Conservation (phyloP, 2,113 vertebrate genomes). For the Cromileptes altivelis region DNA sequence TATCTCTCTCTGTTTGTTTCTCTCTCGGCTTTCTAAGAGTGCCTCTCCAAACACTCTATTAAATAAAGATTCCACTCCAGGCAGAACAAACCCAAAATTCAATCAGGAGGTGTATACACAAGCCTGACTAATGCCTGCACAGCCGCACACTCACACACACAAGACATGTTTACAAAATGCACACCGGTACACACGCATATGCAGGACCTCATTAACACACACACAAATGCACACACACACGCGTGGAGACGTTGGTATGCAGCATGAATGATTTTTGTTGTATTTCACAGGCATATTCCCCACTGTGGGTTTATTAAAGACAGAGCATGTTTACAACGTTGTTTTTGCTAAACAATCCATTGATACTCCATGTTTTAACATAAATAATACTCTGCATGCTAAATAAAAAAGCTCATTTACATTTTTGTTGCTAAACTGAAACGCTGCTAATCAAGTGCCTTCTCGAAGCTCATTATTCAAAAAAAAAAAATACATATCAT, state of each 20-base stretch:
- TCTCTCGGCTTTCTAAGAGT: conserved; percentile 50
- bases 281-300: conserved; percentile 37
- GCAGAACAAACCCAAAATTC: conserved; percentile 59
- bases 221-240: conserved; percentile 21
- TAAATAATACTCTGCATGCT: conserved; percentile 31
- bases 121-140: conserved; percentile 38
- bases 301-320: conserved; percentile 50
- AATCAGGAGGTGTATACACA: conserved; percentile 53
- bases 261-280: background rate
- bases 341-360: conserved; percentile 45
- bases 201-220: conserved; percentile 1
- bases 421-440: conserved; percentile 34
- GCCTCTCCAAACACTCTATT: conserved; percentile 61
- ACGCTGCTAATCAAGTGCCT: conserved; percentile 31
- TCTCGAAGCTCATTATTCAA: conserved; percentile 19
- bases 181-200: background rate
- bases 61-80: conserved; percentile 62
- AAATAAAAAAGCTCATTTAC: conserved; percentile 35
- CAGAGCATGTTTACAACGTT: conserved; percentile 32
- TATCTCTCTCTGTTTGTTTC: conserved; percentile 41
- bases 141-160: conserved; percentile 6
- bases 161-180: conserved; percentile 12
- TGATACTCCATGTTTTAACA: conserved; percentile 26
- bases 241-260: background rate
- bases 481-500: background rate